A percentile compares a stretch with the other conserved stretches of the same genome.
Evolutionary conservation across 2,888 invertebrate species (phyloP).

Genomic region (Lithosia quadra): DNA sequence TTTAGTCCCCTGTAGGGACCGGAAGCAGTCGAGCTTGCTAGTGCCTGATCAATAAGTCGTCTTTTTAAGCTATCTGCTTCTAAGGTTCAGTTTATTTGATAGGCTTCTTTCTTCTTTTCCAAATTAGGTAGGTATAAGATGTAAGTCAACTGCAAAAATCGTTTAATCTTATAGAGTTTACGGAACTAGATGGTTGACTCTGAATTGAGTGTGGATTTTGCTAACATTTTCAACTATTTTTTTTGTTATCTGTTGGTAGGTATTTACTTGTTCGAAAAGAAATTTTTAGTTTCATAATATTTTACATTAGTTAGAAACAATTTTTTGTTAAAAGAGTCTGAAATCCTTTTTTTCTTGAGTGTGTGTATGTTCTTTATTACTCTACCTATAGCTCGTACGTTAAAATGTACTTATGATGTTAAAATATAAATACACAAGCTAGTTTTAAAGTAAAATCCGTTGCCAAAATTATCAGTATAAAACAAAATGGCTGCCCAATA

Average conservation of each 20-base stretch:
- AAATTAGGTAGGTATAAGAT: not conserved
- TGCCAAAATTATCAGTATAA: constrained; percentile 57
- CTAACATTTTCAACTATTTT: too few species aligned
- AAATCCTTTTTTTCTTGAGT: not conserved
- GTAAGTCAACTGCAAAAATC: too few species aligned
- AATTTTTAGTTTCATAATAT: not conserved
- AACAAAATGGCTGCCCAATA: constrained; percentile 80
- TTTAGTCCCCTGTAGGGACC: constrained; percentile 1
- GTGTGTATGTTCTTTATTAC: not conserved
- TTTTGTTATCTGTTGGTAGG: not conserved
- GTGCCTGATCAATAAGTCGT: not conserved
- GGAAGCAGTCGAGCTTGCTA: not conserved
- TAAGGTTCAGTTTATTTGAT: not conserved
- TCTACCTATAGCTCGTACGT: constrained; percentile 10
- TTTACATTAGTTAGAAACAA: not conserved
- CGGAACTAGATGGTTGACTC: too few species aligned
- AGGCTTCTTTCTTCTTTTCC: not conserved
- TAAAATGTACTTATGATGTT: too few species aligned
- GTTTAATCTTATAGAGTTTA: too few species aligned
- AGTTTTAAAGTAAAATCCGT: constrained; percentile 50
- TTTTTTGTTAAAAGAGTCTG: not conserved
- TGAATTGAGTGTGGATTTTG: too few species aligned
- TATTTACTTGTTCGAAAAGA: not conserved
- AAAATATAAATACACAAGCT: constrained; percentile 27
- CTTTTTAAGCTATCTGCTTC: not conserved